phyloP scores from a whole-genome alignment of 2,113 vertebrate genomes.

The Gnathonemus echidnorhynchus region DNA sequence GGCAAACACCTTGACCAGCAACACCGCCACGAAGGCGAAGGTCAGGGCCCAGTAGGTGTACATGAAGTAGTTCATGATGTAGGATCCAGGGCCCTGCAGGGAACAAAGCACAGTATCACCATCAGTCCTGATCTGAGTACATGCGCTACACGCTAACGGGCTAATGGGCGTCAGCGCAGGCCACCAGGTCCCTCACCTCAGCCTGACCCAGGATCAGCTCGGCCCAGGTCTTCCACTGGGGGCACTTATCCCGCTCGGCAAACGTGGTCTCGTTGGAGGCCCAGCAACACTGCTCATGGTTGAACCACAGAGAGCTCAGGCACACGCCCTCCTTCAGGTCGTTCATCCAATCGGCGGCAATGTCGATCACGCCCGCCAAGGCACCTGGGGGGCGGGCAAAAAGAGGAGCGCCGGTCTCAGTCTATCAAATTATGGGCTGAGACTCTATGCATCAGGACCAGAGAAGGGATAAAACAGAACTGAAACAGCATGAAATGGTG shows the following conservation, averaged over 20 bases:
- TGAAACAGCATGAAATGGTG: neutral
- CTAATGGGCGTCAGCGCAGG: neutral
- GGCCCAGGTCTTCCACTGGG: slow-evolving; percentile 97
- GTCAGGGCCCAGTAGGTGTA: slow-evolving; percentile 96
- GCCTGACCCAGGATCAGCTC: slow-evolving; percentile 94
- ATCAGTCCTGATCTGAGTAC: neutral
- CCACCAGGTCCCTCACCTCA: slow-evolving; percentile 65
- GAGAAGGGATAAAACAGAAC: neutral
- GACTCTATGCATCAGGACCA: neutral
- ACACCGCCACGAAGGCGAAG: slow-evolving; percentile 94
- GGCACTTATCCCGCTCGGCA: slow-evolving; percentile 93
- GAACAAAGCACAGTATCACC: slow-evolving; percentile 1
- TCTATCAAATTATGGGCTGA: neutral
- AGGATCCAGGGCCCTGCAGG: slow-evolving; percentile 87
- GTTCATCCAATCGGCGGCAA: slow-evolving; percentile 97
- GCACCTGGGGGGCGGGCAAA: slow-evolving; percentile 63
- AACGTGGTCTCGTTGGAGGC: slow-evolving; percentile 91
- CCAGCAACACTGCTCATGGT: slow-evolving; percentile 98
- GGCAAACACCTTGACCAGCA: slow-evolving; percentile 91
- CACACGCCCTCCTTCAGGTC: slow-evolving; percentile 97
- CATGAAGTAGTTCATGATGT: slow-evolving; percentile 99
- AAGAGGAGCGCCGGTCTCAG: neutral
- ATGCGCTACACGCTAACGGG: neutral
- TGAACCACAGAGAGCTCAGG: slow-evolving; percentile 92
- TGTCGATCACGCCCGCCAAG: slow-evolving; percentile 95